Conservation (phyloP, 2,888 invertebrate species). For the Epirrita christyi region DNA sequence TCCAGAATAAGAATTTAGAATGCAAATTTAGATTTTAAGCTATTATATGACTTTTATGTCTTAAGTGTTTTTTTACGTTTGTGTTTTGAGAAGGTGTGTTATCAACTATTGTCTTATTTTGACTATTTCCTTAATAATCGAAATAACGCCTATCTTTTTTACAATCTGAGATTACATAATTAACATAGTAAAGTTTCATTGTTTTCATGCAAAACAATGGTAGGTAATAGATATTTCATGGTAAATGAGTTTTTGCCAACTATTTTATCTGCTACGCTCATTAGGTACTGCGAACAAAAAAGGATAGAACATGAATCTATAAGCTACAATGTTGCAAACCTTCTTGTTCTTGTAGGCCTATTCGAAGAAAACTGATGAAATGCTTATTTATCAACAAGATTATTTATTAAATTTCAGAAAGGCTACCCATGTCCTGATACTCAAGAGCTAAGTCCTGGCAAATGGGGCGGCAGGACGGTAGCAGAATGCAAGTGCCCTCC, state of each 20-base stretch:
- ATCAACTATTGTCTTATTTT: slow-evolving; percentile 7
- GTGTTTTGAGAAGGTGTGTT: slow-evolving; percentile 1
- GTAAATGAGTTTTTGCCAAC: slow-evolving; percentile 3
- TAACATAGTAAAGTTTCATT: slow-evolving; percentile 18
- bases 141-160: slow-evolving; percentile 14
- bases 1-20: too few species aligned
- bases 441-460: slow-evolving; percentile 90
- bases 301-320: background rate
- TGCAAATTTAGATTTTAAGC: too few species aligned
- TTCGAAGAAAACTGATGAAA: too few species aligned
- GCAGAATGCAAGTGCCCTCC: slow-evolving; percentile 94
- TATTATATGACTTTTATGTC: too few species aligned
- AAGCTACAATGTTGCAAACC: background rate
- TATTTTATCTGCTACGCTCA: slow-evolving; percentile 1
- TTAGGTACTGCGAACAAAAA: too few species aligned
- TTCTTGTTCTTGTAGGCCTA: too few species aligned
- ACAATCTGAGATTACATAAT: slow-evolving; percentile 15
- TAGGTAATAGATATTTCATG: slow-evolving; percentile 7
- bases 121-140: background rate
- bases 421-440: slow-evolving; percentile 93
- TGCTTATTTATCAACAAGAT: too few species aligned
- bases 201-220: slow-evolving; percentile 25
- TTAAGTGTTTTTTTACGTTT: background rate
- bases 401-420: slow-evolving; percentile 62
- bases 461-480: slow-evolving; percentile 82